These are phyloP conservation scores for Phengaris arion DNA, from an alignment of 2,888 invertebrate species.

Conservation along the genomic window DNA sequence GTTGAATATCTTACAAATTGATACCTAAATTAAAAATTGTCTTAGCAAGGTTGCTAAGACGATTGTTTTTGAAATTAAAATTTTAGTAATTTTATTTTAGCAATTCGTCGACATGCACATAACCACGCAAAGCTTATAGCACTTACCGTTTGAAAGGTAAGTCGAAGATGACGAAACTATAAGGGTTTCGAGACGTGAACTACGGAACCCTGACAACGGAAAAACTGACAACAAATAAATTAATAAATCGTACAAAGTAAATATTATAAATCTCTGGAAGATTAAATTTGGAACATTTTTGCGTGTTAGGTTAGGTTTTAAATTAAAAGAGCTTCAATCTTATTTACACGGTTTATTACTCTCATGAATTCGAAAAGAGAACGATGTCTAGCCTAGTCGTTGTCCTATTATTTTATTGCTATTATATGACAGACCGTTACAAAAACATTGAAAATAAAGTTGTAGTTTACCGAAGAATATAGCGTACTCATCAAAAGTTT, in stretches of 20 bases:
- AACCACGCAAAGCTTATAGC: no score
- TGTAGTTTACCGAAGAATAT: neutral
- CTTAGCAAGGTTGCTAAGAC: no score
- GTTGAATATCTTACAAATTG: no score
- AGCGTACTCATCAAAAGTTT: neutral
- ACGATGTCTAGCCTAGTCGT: neutral
- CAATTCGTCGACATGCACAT: no score
- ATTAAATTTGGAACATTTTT: conserved; percentile 5
- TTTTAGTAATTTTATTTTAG: no score
- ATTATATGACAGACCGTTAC: neutral
- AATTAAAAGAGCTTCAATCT: neutral
- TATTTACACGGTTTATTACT: neutral
- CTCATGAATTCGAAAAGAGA: neutral
- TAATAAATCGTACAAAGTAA: neutral
- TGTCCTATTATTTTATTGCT: neutral
- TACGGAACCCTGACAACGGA: no score
- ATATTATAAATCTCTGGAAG: neutral
- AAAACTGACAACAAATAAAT: neutral
- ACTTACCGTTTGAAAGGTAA: no score
- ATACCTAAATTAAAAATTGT: no score
- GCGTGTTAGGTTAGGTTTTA: neutral
- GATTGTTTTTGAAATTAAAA: no score
- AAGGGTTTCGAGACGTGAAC: no score
- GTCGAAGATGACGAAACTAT: no score
- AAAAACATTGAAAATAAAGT: neutral